Conservation (phyloP, 2,888 invertebrate genomes). For the Chrysomela aeneicollis region DNA sequence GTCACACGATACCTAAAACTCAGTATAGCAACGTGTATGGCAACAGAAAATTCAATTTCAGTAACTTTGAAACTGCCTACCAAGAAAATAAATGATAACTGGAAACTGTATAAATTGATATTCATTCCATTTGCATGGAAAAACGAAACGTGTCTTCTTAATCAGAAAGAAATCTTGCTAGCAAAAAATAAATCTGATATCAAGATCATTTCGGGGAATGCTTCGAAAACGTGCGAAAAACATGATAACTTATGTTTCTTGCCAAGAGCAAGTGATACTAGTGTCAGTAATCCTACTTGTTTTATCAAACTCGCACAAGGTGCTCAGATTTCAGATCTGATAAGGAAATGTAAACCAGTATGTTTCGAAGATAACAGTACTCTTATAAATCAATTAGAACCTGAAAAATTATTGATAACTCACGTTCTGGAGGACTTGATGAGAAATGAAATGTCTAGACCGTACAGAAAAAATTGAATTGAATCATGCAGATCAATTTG, state of each 20-base stretch:
- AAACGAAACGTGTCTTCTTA: not conserved
- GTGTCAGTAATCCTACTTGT: not conserved
- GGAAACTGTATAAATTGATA: not conserved
- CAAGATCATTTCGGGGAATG: not conserved
- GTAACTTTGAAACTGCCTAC: not conserved
- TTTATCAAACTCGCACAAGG: not conserved
- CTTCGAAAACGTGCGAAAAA: not conserved
- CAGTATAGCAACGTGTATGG: too few species aligned
- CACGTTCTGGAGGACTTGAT: not conserved
- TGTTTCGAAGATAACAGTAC: constrained; percentile 5
- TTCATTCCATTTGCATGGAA: not conserved
- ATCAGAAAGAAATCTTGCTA: not conserved
- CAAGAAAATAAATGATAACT: constrained; percentile 4
- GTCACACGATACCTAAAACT: too few species aligned
- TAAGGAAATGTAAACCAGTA: not conserved
- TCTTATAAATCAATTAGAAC: not conserved
- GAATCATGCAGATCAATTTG: not conserved
- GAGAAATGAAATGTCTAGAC: constrained; percentile 1
- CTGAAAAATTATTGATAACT: not conserved
- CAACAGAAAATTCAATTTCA: not conserved
- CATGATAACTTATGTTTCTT: constrained; percentile 1
- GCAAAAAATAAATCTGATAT: not conserved
- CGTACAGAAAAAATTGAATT: not conserved
- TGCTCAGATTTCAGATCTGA: constrained; percentile 11
- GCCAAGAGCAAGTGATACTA: not conserved